Evolutionary conservation across 2,113 vertebrate species (phyloP), one percentile per base, ranked within the genome.

Genomic region (Erythrocebus patas): DNA sequence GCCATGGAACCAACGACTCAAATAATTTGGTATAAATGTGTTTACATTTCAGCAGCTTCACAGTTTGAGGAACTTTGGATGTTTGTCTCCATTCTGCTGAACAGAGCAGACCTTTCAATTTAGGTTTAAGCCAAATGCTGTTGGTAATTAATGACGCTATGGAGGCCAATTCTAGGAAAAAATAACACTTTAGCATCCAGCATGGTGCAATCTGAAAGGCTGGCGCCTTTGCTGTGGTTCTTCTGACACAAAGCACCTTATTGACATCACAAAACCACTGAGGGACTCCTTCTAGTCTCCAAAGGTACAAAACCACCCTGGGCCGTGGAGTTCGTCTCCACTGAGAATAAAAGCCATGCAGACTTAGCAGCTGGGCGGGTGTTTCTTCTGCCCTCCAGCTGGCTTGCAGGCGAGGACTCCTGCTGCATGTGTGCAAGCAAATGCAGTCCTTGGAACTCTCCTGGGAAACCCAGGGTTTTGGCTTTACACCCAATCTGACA

Each of bases 51-150:
- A 93, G 86, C 75, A 94, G 48, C 91, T 92, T 76, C 12, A 50
- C 22, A 32, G 38, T 40, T 68, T 68, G 72, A 93, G 89, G 79
- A 73, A 75, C 92, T 83, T 73, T 43, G 73, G 79, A 35, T 86
- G 43, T 96, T 68, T 83, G 84, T 89, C 83, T 93, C 64, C 23
- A 22, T 80, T 79, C 75, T 6, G 5, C 55, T 40, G 64, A 94
- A 89, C 83, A 93, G 92, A 97, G 40, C 73, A 66, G 76, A 88
- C 91, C 94, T 98, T 95, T 96, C 88, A 75, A 35, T 64, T 82
- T 85, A 40, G 76, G 75, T 66, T 90, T n/a, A 87, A 87, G 83
- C 86, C 79, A 32, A 80, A 43, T 59, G 70, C 64, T 84, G 82
- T 79, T 12, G 73, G 73, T 96, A 95, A 96, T 84, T 59, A 83